Evolutionary conservation across 2,888 invertebrate genomes (phyloP).

Genomic region (Spilosoma lubricipeda): DNA sequence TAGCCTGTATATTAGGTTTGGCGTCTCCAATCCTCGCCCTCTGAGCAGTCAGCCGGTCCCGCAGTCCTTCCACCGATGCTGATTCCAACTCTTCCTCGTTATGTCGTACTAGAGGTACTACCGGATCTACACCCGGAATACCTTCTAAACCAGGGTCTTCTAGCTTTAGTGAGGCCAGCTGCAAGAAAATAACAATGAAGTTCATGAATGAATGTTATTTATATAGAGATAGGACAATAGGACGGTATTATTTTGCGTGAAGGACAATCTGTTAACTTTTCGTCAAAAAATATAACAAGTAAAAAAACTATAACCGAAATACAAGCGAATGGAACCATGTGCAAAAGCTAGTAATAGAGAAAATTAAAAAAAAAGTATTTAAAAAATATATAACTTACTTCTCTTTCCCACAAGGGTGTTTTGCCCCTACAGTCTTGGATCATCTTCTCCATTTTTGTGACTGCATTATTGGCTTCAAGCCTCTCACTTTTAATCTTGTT

Average conservation of each 20-base stretch:
- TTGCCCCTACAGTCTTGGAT: constrained; percentile 85
- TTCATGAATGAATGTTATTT: no score
- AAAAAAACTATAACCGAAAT: no score
- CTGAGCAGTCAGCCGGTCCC: constrained; percentile 85
- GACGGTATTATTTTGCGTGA: no score
- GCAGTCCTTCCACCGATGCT: constrained; percentile 85
- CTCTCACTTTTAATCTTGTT: constrained; percentile 89
- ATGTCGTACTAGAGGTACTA: constrained; percentile 84
- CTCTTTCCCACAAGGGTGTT: constrained; percentile 85
- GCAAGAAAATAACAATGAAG: constrained; percentile 21
- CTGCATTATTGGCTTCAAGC: constrained; percentile 91
- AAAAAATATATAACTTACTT: constrained; percentile 74
- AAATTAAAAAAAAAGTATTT: no score
- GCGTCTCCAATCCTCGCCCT: constrained; percentile 87
- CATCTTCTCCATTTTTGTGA: constrained; percentile 86
- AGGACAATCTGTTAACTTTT: no score
- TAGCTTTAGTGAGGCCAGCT: constrained; percentile 87
- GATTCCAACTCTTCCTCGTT: constrained; percentile 89
- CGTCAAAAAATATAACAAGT: no score
- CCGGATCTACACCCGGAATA: constrained; percentile 71
- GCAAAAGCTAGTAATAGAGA: no score
- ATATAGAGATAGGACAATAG: no score
- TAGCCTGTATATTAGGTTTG: constrained; percentile 91
- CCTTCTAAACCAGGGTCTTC: constrained; percentile 76
- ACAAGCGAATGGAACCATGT: no score